Base-by-base conservation (phyloP, 2,888 invertebrate genomes). In the Polylopha cassiicola region DNA sequence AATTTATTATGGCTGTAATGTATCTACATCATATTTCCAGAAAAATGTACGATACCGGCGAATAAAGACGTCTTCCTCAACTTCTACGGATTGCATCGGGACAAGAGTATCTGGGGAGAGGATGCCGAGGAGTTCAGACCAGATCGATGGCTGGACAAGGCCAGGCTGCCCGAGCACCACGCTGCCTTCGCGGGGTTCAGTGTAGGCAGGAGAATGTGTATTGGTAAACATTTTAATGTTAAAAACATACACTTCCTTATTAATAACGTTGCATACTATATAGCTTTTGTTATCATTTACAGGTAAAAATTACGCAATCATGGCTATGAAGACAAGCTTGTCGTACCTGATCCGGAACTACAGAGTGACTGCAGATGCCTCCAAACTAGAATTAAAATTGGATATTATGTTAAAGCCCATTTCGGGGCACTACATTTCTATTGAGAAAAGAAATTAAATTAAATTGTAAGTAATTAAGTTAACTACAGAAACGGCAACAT, bases 111-210 rank as follows among this genome's bases (percentile, higher is more conserved):
- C 17, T 38, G 38, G 38, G 38, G 38, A 2, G 17, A 2, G 6
- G 31, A 38, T 26, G 23, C 31, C 4, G 7, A 20, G 2, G 13
- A 9, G 13, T 38, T 38, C 20, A 1, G 18, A 3, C 39, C 39
- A 1, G 39, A 39, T 6, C 26, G 39, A 7, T 39, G 39, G 39
- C 17, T 39, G 32, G 32, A 39, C 21, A 11, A 17, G 4, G 9
- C 32, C 20, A 7, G 30, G 6, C 6, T 17, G 4, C 13, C 31
- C 2, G 21, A 17, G 2, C 32, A 28, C 9, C 20, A 15, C 3
- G 21, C 15, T 3, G 26, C 39, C 15, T 39, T 27, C 27, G 21
- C 32, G 8, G 27, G 32, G 7, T 39, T 39, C 22, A 32, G 32
- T 6, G 1, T 32, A 5, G 39, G 39, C 9, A 20, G 17, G 9